Base-by-base conservation (phyloP, 1,140 invertebrate genomes). In the Trialeurodes vaporariorum region DNA sequence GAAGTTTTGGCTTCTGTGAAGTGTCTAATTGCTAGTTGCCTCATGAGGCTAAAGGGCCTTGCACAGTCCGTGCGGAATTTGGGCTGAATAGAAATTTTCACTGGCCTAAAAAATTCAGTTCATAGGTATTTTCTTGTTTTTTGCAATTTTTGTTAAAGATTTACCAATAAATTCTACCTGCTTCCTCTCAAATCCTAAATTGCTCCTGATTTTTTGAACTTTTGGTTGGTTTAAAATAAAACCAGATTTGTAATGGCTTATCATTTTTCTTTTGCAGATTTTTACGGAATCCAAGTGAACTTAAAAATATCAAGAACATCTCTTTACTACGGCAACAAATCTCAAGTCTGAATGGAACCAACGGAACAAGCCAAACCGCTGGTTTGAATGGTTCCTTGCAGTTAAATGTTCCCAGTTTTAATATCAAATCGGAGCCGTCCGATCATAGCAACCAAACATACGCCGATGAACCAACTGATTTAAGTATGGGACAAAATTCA, bases 291-390 rank as follows among this genome's bases (percentile, higher is more conserved):
- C 92, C 92, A 27, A 90, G 89, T 27, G 92, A 94, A 79, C 77
- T 94, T 70, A 94, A 94, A 75, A 94, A 91, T 75, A 94, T 95
- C 62, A 95, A 95, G 77, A 94, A 94, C 76, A 94, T 94, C 71
- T 93, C 91, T 1, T 78, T 93, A 67, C 77, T 94, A 68, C 83
- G 92, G n/a, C 90, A 94, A 77, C 89, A 92, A 76, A 89, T 89
- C 86, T 63, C 23, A 13, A 69, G 66, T 17, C 40, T 62, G 2
- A 63, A 58, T 24, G 66, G 62, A 23, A 64, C 69, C 13, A 65
- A 25, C 27, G 24, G 22, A 59, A 65, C 34, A 21, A 58, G 25
- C 61, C 26, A 67, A 67, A 64, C n/a, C 5, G 63, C 68, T 17
- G n/a, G 2, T 23, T 21, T 65, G 60, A 26, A 17, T 63, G 25